Evolutionary conservation across 37 sponge, comb jelly and placozoan species (phyloP).

Genomic region (Agelas oroides): DNA sequence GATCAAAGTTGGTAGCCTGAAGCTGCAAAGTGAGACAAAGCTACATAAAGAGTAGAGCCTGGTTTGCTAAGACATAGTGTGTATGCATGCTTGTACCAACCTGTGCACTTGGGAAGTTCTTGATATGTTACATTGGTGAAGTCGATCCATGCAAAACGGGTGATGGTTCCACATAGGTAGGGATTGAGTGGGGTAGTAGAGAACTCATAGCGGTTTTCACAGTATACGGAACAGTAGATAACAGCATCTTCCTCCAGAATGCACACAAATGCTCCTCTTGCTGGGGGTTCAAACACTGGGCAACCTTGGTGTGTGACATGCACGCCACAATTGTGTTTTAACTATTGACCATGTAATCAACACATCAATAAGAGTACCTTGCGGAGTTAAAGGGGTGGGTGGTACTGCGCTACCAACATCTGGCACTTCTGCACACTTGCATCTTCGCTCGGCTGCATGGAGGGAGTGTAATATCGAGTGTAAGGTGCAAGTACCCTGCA

Average conservation of each 20-base stretch:
- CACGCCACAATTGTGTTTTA: too few species aligned
- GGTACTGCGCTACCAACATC: not conserved
- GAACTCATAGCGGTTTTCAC: constrained; percentile 41
- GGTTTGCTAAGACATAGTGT: not conserved
- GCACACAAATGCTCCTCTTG: constrained; percentile 34
- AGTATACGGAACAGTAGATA: constrained; percentile 45
- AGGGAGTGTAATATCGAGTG: too few species aligned
- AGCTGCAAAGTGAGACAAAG: too few species aligned
- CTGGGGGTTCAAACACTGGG: constrained; percentile 29
- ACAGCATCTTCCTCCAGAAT: not conserved
- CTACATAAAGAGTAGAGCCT: not conserved
- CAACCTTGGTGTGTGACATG: constrained; percentile 12
- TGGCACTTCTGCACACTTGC: constrained; percentile 8
- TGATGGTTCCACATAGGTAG: constrained; percentile 24
- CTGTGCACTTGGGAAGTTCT: constrained; percentile 26
- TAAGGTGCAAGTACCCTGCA: too few species aligned
- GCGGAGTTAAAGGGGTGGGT: constrained; percentile 8
- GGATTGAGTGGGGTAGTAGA: constrained; percentile 35
- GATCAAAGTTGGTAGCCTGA: too few species aligned
- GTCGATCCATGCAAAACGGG: constrained; percentile 33
- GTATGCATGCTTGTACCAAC: not conserved
- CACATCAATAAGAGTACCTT: too few species aligned
- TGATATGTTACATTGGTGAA: constrained; percentile 8
- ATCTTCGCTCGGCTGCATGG: constrained; percentile 18
- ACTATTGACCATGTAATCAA: too few species aligned